A percentile compares a stretch with the other conserved stretches of the same genome.
Conservation (phyloP, 2,888 invertebrate genomes). For the Lasioglossum leucozonium region DNA sequence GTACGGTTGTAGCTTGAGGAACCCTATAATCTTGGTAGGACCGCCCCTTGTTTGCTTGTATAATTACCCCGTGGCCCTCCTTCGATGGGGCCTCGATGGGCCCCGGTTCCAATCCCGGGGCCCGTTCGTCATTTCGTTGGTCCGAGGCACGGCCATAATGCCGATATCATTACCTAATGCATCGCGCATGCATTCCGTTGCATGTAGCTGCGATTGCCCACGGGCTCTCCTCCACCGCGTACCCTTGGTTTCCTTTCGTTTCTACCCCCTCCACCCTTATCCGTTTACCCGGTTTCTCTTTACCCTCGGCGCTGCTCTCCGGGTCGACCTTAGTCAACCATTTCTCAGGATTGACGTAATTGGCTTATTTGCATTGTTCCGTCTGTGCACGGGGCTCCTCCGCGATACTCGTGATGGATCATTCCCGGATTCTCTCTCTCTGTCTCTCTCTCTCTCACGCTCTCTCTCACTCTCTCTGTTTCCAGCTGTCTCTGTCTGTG, state of each 20-base stretch:
- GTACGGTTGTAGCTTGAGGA: slow-evolving; percentile 51
- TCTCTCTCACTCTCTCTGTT: too few species aligned
- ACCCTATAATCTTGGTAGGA: slow-evolving; percentile 81
- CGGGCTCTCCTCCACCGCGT: not conserved
- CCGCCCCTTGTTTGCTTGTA: slow-evolving; percentile 83
- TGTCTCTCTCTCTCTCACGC: not conserved
- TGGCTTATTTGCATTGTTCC: slow-evolving; percentile 76
- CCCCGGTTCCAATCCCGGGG: slow-evolving; percentile 75
- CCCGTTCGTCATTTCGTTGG: slow-evolving; percentile 75
- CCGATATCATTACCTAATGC: slow-evolving; percentile 81
- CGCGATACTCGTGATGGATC: slow-evolving; percentile 63
- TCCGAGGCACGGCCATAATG: slow-evolving; percentile 75
- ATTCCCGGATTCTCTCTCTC: slow-evolving; percentile 41
- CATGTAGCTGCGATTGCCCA: slow-evolving; percentile 53
- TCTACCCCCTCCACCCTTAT: not conserved
- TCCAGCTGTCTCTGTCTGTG: not conserved
- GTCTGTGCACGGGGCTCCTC: slow-evolving; percentile 38
- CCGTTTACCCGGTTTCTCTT: slow-evolving; percentile 6
- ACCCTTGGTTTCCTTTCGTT: not conserved
- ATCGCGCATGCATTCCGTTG: slow-evolving; percentile 70
- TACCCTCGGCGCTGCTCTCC: not conserved
- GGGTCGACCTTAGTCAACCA: slow-evolving; percentile 56
- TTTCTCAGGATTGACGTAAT: slow-evolving; percentile 76
- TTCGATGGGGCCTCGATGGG: slow-evolving; percentile 75
- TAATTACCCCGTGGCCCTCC: slow-evolving; percentile 81